Evolutionary conservation across 1,140 invertebrate genomes (phyloP), one percentile per base, ranked within the genome.

Genomic region (Cydia amplana): DNA sequence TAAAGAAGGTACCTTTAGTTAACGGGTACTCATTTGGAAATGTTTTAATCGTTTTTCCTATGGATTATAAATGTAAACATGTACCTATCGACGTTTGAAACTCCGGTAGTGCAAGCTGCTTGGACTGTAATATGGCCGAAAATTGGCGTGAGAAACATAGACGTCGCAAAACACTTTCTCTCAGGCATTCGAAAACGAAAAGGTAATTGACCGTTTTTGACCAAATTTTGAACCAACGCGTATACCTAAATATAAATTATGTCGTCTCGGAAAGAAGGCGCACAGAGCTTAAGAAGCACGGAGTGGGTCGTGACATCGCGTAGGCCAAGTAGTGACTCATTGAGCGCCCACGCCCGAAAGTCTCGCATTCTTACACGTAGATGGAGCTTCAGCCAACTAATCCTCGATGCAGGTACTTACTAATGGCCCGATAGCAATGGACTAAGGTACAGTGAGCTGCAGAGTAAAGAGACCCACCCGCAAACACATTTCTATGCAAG

Each of bases 241-340:
- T 20, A 9, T 16, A 0, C 0, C 9, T 16, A 5, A n/a, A n/a
- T n/a, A n/a, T n/a, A n/a, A n/a, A n/a, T n/a, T 23, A 5, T 51
- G 55, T 10, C 9, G 2, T 20, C 9, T 60, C 20, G 10, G 20
- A 60, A 60, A 23, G 55, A 60, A 60, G 55, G 18, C 9, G 55
- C 55, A 23, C 16, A 23, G 55, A n/a, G 49, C n/a, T 51, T 51
- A 9, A 60, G 18, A 60, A 60, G 18, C 7, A 23, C 55, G 55
- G 65, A 70, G 65, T 70, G 65, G 65, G 65, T 70, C 65, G 65
- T 70, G 79, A 75, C 79, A 74, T 78, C 83, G 80, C 77, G 85
- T 82, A 82, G 79, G 79, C 80, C 80, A 80, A 85, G 87, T 86
- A 87, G 74, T 88, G 88, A 88, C 77, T 89, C 87, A 89, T 23